Evolutionary conservation across 2,888 invertebrate genomes (phyloP), one percentile per base, ranked within the genome.

Genomic region (Drosophila peninsularis): DNA sequence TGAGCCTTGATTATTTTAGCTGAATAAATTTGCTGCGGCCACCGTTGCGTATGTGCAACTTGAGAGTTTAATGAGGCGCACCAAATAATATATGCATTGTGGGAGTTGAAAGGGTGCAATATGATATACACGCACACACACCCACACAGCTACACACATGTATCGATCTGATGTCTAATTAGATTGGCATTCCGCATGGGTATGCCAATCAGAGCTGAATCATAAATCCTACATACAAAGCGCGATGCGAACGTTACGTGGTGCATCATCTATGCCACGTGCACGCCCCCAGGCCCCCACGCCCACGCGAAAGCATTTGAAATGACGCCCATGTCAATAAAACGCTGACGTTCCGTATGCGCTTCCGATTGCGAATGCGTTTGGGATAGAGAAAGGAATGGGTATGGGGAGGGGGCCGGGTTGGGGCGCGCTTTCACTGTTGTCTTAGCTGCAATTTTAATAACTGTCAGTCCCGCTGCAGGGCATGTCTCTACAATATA

Each of bases 101-200:
- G 24, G 9, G 1, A 47, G 5, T 27, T 21, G 17, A 13, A 36
- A 17, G 24, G 7, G 14, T 32, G 19, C 5, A 49, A 32, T 19
- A 32, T 13, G 13, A n/a, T n/a, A 52, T n/a, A 5, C 6, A 37
- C 17, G 4, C 30, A 19, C 54, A 30, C 27, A 39, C 50, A 2
- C 50, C 0, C 24, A 36, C 39, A 39, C 50, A 2, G 36, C 0
- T n/a, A 36, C 39, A 41, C 30, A 30, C 30, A 19, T 5, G 34
- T 65, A 78, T 83, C 63, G 58, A 78, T 75, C 52, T 41, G 32
- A 32, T 47, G 32, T 58, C 47, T 75, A 65, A 69, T 71, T 72
- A 42, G 54, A 64, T 50, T 63, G 32, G 37, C 55, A 52, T 60
- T 30, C 24, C 39, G 41, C 49, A 49, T 50, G 30, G 19, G 17